Percentiles rank a stretch among this genome's conserved stretches.
phyloP scores from a whole-genome alignment of 2,888 invertebrate species.

The Adineta ricciae region DNA sequence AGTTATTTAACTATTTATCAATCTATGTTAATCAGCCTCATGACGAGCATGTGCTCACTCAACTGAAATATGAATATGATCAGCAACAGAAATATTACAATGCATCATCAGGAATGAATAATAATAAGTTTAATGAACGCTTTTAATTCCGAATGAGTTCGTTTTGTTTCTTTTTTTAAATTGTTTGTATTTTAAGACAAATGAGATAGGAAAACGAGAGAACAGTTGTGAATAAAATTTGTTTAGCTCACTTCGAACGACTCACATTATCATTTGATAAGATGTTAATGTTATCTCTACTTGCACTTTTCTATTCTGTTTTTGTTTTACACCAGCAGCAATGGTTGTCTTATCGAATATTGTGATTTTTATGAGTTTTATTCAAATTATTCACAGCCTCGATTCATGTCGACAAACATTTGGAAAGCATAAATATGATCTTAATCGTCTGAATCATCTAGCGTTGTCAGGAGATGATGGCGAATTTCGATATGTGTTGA shows the following conservation, averaged over 20 bases:
- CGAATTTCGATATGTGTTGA: background rate
- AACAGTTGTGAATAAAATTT: background rate
- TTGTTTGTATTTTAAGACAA: background rate
- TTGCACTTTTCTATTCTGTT: background rate
- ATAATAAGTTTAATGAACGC: background rate
- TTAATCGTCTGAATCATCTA: background rate
- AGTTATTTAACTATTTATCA: conserved; percentile 3
- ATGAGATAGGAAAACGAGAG: background rate
- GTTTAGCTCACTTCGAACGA: background rate
- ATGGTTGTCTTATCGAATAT: background rate
- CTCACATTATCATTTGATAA: background rate
- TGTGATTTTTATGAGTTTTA: background rate
- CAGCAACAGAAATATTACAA: background rate
- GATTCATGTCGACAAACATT: conserved; percentile 15
- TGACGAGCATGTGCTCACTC: background rate
- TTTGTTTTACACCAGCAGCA: background rate
- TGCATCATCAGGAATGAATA: background rate
- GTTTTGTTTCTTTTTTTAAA: background rate
- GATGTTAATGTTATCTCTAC: background rate
- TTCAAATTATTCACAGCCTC: background rate
- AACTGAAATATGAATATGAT: conserved; percentile 16
- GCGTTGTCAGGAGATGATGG: background rate
- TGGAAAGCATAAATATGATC: background rate
- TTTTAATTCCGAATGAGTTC: background rate
- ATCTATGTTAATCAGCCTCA: background rate